These are phyloP conservation scores for Rhimphoctona megacephalus DNA, from an alignment of 2,888 invertebrate genomes.

Conservation along the genomic window DNA sequence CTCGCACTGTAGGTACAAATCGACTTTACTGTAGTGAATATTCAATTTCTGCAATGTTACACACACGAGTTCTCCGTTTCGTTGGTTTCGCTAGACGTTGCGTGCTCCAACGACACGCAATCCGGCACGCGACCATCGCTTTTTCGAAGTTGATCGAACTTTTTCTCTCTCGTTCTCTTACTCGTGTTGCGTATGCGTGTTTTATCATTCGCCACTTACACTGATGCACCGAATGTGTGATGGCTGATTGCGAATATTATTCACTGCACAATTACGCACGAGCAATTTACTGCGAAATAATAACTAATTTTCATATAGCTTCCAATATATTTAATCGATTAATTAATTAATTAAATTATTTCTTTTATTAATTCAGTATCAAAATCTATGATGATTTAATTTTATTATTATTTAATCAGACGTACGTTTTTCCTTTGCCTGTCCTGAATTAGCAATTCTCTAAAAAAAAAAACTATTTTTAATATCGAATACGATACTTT, in stretches of 20 bases:
- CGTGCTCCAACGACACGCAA: slow-evolving; percentile 50
- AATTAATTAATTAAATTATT: not conserved
- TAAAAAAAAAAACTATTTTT: no score
- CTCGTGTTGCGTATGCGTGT: slow-evolving; percentile 12
- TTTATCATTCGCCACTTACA: not conserved
- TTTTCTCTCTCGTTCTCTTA: slow-evolving; percentile 10
- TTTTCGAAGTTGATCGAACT: slow-evolving; percentile 63
- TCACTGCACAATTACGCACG: not conserved
- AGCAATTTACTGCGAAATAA: not conserved
- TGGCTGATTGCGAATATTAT: not conserved
- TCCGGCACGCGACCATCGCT: slow-evolving; percentile 53
- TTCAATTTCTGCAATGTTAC: slow-evolving; percentile 23
- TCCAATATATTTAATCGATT: not conserved
- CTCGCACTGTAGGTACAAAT: slow-evolving; percentile 4
- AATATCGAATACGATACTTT: no score
- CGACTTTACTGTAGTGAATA: slow-evolving; percentile 29
- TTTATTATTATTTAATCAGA: no score
- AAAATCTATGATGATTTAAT: no score
- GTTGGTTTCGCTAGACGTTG: slow-evolving; percentile 22
- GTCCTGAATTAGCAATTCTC: no score
- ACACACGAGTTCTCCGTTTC: slow-evolving; percentile 11
- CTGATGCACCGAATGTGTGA: not conserved
- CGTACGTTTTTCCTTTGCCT: no score
- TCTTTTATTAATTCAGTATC: no score
- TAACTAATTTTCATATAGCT: not conserved